Evolutionary conservation across 1,140 invertebrate species (phyloP).

Genomic region (Aphidius gifuensis): DNA sequence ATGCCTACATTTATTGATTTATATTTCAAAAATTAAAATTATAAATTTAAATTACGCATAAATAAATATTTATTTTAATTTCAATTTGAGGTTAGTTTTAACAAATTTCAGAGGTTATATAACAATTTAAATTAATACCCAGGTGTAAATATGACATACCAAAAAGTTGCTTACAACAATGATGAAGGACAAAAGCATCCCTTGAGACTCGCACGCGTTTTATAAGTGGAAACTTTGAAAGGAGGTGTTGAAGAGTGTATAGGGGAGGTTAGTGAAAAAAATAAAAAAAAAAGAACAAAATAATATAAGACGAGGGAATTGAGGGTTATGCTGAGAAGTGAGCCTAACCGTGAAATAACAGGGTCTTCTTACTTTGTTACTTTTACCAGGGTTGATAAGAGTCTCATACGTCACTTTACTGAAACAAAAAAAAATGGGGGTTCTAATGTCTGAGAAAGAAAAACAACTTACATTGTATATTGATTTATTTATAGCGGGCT

Average conservation of each 20-base stretch:
- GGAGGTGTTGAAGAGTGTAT: neutral
- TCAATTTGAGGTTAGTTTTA: too few species aligned
- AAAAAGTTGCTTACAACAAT: neutral
- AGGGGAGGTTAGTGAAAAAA: conserved; percentile 14
- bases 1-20: too few species aligned
- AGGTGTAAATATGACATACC: neutral
- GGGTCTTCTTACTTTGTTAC: conserved; percentile 31
- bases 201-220: conserved; percentile 6
- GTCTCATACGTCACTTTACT: conserved; percentile 49
- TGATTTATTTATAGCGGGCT: conserved; percentile 52
- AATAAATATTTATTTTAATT: too few species aligned
- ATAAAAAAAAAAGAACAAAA: conserved; percentile 22
- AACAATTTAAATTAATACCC: neutral
- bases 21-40: too few species aligned
- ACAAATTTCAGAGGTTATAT: too few species aligned
- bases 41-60: too few species aligned
- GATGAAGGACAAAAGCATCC: conserved; percentile 10
- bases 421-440: conserved; percentile 25
- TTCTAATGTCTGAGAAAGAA: too few species aligned
- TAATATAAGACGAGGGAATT: conserved; percentile 32
- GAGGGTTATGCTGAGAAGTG: conserved; percentile 25
- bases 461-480: conserved; percentile 33
- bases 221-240: neutral
- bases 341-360: conserved; percentile 56
- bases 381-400: conserved; percentile 34